Conservation (phyloP, 2,888 invertebrate genomes). For the Drosophila engyochracea region DNA sequence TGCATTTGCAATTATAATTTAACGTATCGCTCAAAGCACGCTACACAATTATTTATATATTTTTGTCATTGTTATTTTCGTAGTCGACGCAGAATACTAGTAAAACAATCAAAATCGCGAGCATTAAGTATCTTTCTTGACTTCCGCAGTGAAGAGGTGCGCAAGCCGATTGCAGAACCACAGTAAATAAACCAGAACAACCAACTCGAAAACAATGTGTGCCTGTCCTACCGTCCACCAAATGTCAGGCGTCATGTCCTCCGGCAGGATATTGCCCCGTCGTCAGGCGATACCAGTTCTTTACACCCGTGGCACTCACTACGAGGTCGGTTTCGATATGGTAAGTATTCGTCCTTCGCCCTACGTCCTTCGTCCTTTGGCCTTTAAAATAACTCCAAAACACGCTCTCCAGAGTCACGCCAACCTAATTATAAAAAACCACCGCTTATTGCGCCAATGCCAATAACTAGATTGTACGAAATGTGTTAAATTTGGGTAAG, state of each 20-base stretch:
- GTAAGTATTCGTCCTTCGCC: conserved; percentile 87
- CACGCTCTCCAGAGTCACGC: conserved; percentile 11
- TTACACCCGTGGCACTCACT: conserved; percentile 92
- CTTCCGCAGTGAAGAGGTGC: conserved; percentile 4
- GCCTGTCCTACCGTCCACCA: conserved; percentile 36
- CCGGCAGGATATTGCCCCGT: conserved; percentile 83
- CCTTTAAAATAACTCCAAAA: neutral
- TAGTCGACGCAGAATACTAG: neutral
- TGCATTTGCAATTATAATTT: conserved; percentile 55
- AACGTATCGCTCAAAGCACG: conserved; percentile 20
- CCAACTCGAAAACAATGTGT: conserved; percentile 9
- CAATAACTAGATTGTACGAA: neutral
- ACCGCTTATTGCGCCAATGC: neutral
- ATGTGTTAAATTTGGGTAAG: neutral
- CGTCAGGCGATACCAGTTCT: conserved; percentile 91
- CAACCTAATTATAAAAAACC: conserved; percentile 1
- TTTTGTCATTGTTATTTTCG: conserved; percentile 6
- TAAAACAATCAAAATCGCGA: neutral
- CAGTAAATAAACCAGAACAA: conserved; percentile 15
- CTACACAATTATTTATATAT: conserved; percentile 9
- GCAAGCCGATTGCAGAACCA: conserved; percentile 22
- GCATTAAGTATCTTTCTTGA: conserved; percentile 7
- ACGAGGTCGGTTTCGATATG: conserved; percentile 94
- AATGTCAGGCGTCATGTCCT: conserved; percentile 53
- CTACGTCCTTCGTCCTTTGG: conserved; percentile 13